Percentiles rank a stretch among this genome's conserved stretches.
Evolutionary conservation across 2,797 vertebrate genomes (phyloP).

Genomic region (Podargus strigoides): DNA sequence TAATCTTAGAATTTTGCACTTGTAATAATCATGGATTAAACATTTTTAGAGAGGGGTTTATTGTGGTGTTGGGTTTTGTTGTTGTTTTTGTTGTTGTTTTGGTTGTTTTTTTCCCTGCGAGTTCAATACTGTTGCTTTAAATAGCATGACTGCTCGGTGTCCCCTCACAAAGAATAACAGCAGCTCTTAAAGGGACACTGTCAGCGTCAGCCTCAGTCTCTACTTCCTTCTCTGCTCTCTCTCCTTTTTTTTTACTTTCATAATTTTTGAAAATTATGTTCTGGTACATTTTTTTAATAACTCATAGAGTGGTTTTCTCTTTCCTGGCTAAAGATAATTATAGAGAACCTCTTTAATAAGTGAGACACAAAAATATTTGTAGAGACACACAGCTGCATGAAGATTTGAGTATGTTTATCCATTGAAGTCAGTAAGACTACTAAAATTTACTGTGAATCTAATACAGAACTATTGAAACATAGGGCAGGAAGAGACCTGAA

Average conservation of each 20-base stretch:
- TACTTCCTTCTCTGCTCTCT: neutral
- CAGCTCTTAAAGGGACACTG: conserved; percentile 19
- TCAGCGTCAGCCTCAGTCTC: neutral
- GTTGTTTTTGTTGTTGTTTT: neutral
- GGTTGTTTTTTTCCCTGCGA: neutral
- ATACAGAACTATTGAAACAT: neutral
- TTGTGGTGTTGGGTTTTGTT: fast-evolving
- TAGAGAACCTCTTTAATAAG: neutral
- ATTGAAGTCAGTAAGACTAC: neutral
- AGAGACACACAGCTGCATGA: neutral
- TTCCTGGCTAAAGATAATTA: neutral
- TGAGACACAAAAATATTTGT: neutral
- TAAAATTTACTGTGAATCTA: neutral
- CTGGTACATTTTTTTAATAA: neutral
- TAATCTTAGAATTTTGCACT: neutral
- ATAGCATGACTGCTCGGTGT: neutral
- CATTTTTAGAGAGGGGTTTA: neutral
- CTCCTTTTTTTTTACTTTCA: neutral
- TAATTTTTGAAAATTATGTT: neutral
- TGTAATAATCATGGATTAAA: neutral
- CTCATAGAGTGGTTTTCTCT: neutral
- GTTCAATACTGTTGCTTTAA: conserved; percentile 45
- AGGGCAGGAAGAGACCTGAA: neutral
- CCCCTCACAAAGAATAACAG: conserved; percentile 25
- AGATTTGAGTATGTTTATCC: neutral